These are phyloP conservation scores for Tinamus guttatus DNA, from an alignment of 2,113 vertebrate genomes.

Conservation along the genomic window DNA sequence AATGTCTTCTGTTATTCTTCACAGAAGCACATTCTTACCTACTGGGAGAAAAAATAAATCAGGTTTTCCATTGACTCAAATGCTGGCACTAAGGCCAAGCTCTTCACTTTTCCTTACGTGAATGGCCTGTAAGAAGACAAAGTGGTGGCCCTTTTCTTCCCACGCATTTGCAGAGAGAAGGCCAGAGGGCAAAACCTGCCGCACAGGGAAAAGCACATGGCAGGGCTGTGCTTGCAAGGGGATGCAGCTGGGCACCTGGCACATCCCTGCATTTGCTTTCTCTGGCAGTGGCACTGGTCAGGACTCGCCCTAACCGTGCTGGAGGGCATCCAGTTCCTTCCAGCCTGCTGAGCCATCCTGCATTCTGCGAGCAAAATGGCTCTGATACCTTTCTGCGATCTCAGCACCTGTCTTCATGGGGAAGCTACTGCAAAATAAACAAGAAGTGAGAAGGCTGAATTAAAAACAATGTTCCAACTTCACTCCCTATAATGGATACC, in stretches of 20 bases:
- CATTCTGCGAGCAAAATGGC: background rate
- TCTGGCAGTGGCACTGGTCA: background rate
- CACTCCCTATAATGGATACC: background rate
- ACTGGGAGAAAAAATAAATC: conserved; percentile 25
- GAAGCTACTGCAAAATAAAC: background rate
- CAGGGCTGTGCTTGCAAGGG: accelerated
- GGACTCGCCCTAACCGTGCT: background rate
- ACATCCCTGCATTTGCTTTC: background rate
- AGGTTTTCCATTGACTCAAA: background rate
- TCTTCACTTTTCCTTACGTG: background rate
- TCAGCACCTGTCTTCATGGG: background rate
- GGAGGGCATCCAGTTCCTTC: background rate
- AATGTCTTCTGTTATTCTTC: conserved; percentile 10
- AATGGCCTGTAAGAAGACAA: background rate
- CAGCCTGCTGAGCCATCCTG: background rate
- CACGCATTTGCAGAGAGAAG: background rate
- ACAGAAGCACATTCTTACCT: conserved; percentile 39
- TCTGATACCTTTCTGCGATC: background rate
- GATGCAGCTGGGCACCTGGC: accelerated
- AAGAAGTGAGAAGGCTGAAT: background rate
- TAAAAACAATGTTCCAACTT: background rate
- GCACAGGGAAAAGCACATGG: background rate
- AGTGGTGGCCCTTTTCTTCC: background rate
- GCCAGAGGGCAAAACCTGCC: background rate
- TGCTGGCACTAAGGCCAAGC: background rate